These are phyloP conservation scores for Xiphydria camelus DNA, from an alignment of 2,888 invertebrate genomes.

Conservation along the genomic window DNA sequence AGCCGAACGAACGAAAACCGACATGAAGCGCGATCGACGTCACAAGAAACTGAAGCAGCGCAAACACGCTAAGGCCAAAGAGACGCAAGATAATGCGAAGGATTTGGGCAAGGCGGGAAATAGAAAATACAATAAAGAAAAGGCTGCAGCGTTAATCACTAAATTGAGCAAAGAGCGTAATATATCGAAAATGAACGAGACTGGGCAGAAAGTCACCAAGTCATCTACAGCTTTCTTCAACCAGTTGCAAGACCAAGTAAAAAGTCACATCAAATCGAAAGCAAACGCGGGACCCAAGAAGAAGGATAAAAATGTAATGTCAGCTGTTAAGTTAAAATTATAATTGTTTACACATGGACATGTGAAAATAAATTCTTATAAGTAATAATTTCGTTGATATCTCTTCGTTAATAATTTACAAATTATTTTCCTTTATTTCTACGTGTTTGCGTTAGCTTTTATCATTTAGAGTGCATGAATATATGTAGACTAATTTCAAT, in stretches of 20 bases:
- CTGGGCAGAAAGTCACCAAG: slow-evolving; percentile 61
- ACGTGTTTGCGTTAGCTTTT: no score
- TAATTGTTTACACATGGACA: slow-evolving; percentile 42
- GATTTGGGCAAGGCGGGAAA: slow-evolving; percentile 58
- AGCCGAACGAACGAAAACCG: slow-evolving; percentile 81
- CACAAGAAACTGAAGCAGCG: slow-evolving; percentile 81
- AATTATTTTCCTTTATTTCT: no score
- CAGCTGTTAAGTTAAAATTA: slow-evolving; percentile 68
- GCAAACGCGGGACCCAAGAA: slow-evolving; percentile 39
- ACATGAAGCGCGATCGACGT: slow-evolving; percentile 85
- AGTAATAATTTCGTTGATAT: slow-evolving; percentile 6
- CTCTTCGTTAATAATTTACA: no score
- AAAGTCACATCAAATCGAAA: slow-evolving; percentile 61
- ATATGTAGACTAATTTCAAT: no score
- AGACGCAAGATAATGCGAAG: slow-evolving; percentile 53
- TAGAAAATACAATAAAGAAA: slow-evolving; percentile 62
- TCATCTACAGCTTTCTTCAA: slow-evolving; percentile 86
- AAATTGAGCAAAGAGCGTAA: slow-evolving; percentile 69
- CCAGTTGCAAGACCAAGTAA: slow-evolving; percentile 78
- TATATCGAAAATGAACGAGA: slow-evolving; percentile 61
- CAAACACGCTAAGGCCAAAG: slow-evolving; percentile 59
- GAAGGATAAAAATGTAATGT: slow-evolving; percentile 50
- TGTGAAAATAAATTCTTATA: slow-evolving; percentile 1
- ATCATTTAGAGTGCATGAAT: no score
- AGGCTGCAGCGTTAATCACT: slow-evolving; percentile 66